phyloP scores from a whole-genome alignment of 2,888 invertebrate genomes.

The Cordilura impudica region DNA sequence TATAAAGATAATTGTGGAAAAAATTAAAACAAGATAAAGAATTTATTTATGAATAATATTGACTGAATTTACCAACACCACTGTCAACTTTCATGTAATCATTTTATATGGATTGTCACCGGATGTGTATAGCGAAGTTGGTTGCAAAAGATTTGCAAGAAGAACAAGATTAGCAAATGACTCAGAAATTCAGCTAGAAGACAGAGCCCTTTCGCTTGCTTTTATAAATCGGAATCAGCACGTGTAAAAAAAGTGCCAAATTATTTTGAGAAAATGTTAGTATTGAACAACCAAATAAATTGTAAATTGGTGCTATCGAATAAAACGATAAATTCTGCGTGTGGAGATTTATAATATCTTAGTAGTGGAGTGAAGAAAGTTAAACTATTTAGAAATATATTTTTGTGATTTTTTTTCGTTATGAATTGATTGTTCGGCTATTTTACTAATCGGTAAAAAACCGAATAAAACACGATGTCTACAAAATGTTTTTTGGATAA shows the following conservation, averaged over 20 bases:
- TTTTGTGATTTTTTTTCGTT: constrained; percentile 13
- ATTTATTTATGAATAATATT: no score
- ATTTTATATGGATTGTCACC: no score
- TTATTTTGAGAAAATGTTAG: constrained; percentile 77
- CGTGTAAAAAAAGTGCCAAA: constrained; percentile 79
- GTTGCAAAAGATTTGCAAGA: constrained; percentile 20
- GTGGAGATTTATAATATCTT: constrained; percentile 48
- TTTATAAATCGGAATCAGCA: constrained; percentile 78
- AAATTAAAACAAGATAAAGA: no score
- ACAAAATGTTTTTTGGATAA: constrained; percentile 26
- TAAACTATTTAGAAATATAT: constrained; percentile 61
- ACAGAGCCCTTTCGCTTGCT: constrained; percentile 78
- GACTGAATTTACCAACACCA: no score
- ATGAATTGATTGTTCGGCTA: constrained; percentile 49
- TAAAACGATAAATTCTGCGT: constrained; percentile 50
- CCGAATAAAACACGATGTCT: constrained; percentile 66
- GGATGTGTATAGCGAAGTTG: constrained; percentile 41
- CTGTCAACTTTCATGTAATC: no score
- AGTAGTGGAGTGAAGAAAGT: constrained; percentile 62
- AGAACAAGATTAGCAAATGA: constrained; percentile 67
- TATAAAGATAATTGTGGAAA: no score
- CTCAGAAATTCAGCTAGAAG: constrained; percentile 75
- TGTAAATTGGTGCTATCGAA: constrained; percentile 43
- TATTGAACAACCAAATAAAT: constrained; percentile 67
- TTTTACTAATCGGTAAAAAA: constrained; percentile 64